Percentiles rank a stretch among this genome's conserved stretches.
phyloP scores from a whole-genome alignment of 2,888 invertebrate genomes.

The Mesochorus sp. region DNA sequence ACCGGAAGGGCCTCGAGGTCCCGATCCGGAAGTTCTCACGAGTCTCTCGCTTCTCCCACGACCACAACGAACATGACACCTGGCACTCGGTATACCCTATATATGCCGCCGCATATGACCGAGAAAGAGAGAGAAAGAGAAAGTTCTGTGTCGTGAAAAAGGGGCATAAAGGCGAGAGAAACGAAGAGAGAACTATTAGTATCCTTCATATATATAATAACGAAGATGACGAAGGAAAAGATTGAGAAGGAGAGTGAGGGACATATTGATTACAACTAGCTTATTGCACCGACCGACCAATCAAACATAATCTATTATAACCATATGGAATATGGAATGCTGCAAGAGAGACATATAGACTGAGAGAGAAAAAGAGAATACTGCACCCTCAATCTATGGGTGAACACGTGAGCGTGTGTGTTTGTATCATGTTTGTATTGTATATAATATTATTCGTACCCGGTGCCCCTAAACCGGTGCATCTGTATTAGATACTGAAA shows the following conservation, averaged over 20 bases:
- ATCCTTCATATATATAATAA: not conserved
- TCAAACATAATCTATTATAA: not conserved
- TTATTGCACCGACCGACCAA: constrained; percentile 64
- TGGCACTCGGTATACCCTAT: constrained; percentile 73
- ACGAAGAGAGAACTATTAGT: not conserved
- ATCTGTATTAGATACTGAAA: not conserved
- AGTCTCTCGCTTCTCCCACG: constrained; percentile 81
- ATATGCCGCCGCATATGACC: constrained; percentile 67
- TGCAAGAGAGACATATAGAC: not conserved
- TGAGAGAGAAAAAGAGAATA: not conserved
- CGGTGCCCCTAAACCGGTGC: not conserved
- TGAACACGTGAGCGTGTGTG: too few species aligned
- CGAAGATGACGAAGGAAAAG: not conserved
- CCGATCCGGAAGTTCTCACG: constrained; percentile 82
- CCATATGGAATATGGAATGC: not conserved
- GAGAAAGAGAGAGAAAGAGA: constrained; percentile 48
- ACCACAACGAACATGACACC: constrained; percentile 81
- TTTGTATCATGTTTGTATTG: not conserved
- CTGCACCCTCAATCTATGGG: not conserved
- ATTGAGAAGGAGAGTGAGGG: constrained; percentile 3
- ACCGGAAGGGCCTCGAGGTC: constrained; percentile 78
- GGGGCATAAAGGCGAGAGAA: not conserved
- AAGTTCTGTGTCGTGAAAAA: constrained; percentile 60
- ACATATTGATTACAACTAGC: constrained; percentile 66
- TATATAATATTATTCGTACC: not conserved